Base-by-base conservation (phyloP, 2,888 invertebrate species). In the Cephus rjabovi region DNA sequence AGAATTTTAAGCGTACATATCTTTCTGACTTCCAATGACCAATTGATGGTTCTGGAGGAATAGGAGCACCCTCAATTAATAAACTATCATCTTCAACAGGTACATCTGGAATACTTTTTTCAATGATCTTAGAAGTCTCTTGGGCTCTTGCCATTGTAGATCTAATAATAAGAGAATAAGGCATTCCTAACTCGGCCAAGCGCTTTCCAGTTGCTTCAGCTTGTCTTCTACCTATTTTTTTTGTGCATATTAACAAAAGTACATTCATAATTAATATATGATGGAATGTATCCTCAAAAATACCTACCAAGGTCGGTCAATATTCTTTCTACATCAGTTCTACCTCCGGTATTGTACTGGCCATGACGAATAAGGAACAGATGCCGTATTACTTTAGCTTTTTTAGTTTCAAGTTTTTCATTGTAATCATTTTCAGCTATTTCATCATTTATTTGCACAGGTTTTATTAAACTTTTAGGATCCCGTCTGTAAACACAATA, bases 121-220 rank as follows among this genome's bases (percentile, higher is more conserved):
- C 93, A 82, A 99, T 97, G 56, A 98, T 95, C 15, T 94, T 93
- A 0, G 97, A 97, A 0, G 99, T 99, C 92, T 99, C 97, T 84
- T 95, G 95, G 0, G 99, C 99, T 82, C 99, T 93, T 0, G 95
- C 95, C 98, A 99, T 98, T 0, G 98, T 98, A 0, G 99, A 99
- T 82, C 95, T 94, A 2, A 98, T 93, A 34, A 99, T 92, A 34
- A 94, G 91, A 70, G 96, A 95, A 93, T 96, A 98, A 74, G 97
- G 96, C 74, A 97, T 94, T 83, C 94, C 94, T 35, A 98, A 92
- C 69, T 95, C 94, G 77, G 95, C 95, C 77, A 99, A 92, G 33
- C 99, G 94, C 84, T 95, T 92, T 0, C 98, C 99, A 0, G 98
- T 97, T 69, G 95, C 91, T 69, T 95, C 94, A 0, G 99, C 99